Evolutionary conservation across 30 jellyfish, hydroid and myxozoan genomes (phyloP).

Genomic region (Cassiopea andromeda): DNA sequence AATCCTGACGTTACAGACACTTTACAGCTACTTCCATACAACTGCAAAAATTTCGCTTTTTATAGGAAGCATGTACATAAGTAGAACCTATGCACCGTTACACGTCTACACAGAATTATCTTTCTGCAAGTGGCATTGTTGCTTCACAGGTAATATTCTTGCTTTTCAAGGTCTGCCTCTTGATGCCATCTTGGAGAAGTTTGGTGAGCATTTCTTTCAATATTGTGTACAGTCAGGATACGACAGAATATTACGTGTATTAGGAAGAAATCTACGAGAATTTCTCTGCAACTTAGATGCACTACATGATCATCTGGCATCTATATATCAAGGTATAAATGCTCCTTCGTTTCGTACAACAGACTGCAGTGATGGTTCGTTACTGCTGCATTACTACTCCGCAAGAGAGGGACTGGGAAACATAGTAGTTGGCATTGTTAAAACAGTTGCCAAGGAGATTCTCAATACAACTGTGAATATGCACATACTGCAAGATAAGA

Average conservation of each 20-base stretch:
- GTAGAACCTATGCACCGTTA: no score
- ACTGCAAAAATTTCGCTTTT: no score
- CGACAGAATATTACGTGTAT: slow-evolving; percentile 80
- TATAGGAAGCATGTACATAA: no score
- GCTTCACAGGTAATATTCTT: no score
- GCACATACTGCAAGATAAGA: slow-evolving; percentile 44
- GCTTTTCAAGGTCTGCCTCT: slow-evolving; percentile 56
- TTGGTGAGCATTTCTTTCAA: slow-evolving; percentile 92
- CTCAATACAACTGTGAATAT: slow-evolving; percentile 63
- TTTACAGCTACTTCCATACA: no score
- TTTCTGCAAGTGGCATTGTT: no score
- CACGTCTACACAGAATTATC: no score
- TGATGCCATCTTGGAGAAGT: slow-evolving; percentile 71
- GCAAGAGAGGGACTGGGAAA: slow-evolving; percentile 77
- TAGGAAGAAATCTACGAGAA: slow-evolving; percentile 79
- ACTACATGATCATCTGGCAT: slow-evolving; percentile 86
- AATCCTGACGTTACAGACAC: no score
- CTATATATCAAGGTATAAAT: slow-evolving; percentile 84
- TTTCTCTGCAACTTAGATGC: slow-evolving; percentile 85
- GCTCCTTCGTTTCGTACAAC: slow-evolving; percentile 95
- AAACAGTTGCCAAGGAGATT: slow-evolving; percentile 81
- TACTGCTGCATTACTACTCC: slow-evolving; percentile 82
- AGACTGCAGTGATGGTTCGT: slow-evolving; percentile 82
- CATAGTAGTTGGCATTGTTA: slow-evolving; percentile 87
- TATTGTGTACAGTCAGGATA: slow-evolving; percentile 90